A percentile compares a stretch with the other conserved stretches of the same genome.
These are phyloP conservation scores for Eugnorisma glareosa DNA, from an alignment of 2,888 invertebrate species.

Conservation along the genomic window DNA sequence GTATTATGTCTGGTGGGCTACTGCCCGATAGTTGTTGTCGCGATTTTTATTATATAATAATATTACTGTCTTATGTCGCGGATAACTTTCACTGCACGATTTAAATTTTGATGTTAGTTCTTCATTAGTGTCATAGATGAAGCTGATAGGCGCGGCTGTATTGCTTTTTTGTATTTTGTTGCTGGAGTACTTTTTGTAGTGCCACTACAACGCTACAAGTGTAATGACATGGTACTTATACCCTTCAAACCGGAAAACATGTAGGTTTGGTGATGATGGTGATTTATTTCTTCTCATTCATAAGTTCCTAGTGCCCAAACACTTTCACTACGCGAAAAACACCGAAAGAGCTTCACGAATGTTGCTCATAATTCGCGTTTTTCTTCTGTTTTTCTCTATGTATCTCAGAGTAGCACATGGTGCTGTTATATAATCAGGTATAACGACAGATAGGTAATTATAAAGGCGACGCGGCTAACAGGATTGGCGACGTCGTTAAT, in stretches of 20 bases:
- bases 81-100: not conserved
- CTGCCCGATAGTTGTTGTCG: too few species aligned
- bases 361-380: not conserved
- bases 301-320: not conserved
- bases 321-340: not conserved
- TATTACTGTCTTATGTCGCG: too few species aligned
- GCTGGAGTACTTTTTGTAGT: too few species aligned
- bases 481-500: conserved; percentile 68
- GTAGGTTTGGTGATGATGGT: not conserved
- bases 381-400: not conserved
- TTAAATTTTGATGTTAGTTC: not conserved
- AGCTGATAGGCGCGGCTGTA: too few species aligned
- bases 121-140: not conserved
- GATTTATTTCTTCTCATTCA: not conserved
- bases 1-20: too few species aligned
- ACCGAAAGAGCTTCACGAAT: not conserved
- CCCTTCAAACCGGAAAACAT: not conserved
- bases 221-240: too few species aligned
- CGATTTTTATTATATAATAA: too few species aligned
- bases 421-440: conserved; percentile 37
- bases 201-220: not conserved
- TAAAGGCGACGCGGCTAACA: conserved; percentile 65
- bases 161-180: too few species aligned
- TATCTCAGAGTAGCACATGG: conserved; percentile 14
- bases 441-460: conserved; percentile 58